Evolutionary conservation across 2,888 invertebrate species (phyloP).

Genomic region (Dryocosmus kuriphilus): DNA sequence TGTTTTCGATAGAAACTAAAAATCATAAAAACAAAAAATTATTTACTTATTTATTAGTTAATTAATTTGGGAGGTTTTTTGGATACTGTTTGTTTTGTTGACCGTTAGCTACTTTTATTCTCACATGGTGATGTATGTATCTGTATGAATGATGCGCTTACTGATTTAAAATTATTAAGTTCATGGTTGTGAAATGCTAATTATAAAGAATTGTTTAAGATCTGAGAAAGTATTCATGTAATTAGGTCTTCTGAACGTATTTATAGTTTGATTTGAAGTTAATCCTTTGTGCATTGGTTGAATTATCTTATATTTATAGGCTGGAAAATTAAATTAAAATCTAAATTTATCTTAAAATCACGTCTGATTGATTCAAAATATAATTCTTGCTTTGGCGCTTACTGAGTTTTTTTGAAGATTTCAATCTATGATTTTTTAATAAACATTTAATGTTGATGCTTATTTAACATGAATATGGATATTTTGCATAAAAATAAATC

Average conservation of each 20-base stretch:
- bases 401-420: neutral
- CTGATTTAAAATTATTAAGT: neutral
- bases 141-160: too few species aligned
- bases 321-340: constrained; percentile 1
- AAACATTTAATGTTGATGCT: neutral
- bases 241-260: neutral
- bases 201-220: neutral
- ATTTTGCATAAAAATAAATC: neutral
- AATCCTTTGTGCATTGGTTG: neutral
- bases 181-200: neutral
- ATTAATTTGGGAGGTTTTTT: neutral
- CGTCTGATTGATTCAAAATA: neutral
- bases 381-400: neutral
- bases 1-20: neutral
- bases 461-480: neutral
- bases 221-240: neutral
- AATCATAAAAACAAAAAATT: neutral
- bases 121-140: too few species aligned
- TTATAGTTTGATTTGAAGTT: neutral
- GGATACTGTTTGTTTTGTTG: neutral
- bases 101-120: neutral
- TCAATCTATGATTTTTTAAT: neutral
- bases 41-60: neutral
- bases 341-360: neutral
- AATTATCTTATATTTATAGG: neutral